Base-by-base conservation (phyloP, 1,140 invertebrate genomes). In the Contarinia nasturtii region DNA sequence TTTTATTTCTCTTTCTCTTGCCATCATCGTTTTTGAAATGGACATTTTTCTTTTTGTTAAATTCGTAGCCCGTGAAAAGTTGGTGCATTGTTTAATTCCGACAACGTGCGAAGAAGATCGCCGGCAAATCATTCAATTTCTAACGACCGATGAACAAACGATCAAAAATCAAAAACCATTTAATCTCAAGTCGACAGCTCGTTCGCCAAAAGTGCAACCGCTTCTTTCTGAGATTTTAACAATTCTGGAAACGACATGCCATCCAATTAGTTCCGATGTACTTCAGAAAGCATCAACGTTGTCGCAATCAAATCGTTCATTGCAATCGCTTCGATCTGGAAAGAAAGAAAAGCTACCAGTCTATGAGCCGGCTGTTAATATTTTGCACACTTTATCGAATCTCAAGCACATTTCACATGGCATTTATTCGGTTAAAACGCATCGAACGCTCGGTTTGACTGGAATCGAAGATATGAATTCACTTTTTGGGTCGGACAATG, bases 181-280 rank as follows among this genome's bases (percentile, higher is more conserved):
- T 46, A 60, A 0, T 69, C 12, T 38, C 36, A 38, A n/a, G 17
- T 38, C 12, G 12, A n/a, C 12, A 14, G 17, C 17, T 3, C 36
- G 36, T 38, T 38, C 12, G 27, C 12, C 18, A 20, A 67, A 51
- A 75, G 77, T 53, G 76, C 79, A 27, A 1, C 72, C 78, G 0
- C 52, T 82, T 12, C 54, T 84, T 1, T 67, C 72, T 33, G 79
- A 84, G 59, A 79, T 83, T 20, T 62, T 82, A 12, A 68, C 71
- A 50, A 72, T 82, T 48, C 62, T 84, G 4, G 77, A 82, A 52
- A 61, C 68, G 4, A 69, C 64, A 54, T 69, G 67, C 43, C 69
- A 70, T 49, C 51, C 65, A 0, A 66, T 54, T 20, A 52, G 58
- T 17, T 57, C 61, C 2, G 61, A 63, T 41, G 58, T 58, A 0